Evolutionary conservation across 2,797 vertebrate genomes (phyloP), one percentile per base, ranked within the genome.

Genomic region (Limnodromus scolopaceus): DNA sequence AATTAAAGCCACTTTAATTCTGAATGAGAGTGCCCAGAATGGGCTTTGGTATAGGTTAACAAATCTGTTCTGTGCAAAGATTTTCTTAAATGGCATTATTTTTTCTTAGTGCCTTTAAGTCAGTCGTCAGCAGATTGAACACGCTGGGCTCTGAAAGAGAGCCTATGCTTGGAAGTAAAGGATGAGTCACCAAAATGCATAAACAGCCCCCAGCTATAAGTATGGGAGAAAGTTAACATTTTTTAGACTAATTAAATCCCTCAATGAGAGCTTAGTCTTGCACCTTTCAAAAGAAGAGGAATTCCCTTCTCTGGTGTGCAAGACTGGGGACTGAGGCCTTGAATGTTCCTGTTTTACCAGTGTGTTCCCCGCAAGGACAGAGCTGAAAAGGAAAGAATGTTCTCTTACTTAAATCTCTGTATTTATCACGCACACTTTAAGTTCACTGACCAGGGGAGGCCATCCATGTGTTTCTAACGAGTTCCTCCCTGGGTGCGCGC

Each of bases 1-100:
- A 96, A 96, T 94, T 96, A 96, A 95, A 96, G 45, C 75, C 86
- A 91, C 91, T 96, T 96, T 84, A 96, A 94, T 89, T 91, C 93
- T 89, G 91, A 91, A 94, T 80, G 84, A 95, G 86, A 77, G 63
- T 89, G 58, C 77, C 68, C 43, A 80, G 91, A 94, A 89, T 68
- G 70, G 84, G 68, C 84, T 93, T 93, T 84, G 79, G 19, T 80
- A 49, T 53, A 92, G 55, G 88, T 95, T 93, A 95, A 94, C 87
- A 94, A 80, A 84, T 76, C 66, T 94, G 78, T 55, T 95, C 89
- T 70, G n/a, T 93, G 81, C 84, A 95, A 95, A 91, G 95, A 87
- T 92, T 93, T 96, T 92, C 84, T 84, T 92, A 70, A 95, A 89
- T 32, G 20, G 84, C 1, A 0, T 89, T 94, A 74, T 93, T 91